A percentile compares a stretch with the other conserved stretches of the same genome.
Conservation (phyloP, 2,888 invertebrate genomes). For the Agrenia bidenticulata region DNA sequence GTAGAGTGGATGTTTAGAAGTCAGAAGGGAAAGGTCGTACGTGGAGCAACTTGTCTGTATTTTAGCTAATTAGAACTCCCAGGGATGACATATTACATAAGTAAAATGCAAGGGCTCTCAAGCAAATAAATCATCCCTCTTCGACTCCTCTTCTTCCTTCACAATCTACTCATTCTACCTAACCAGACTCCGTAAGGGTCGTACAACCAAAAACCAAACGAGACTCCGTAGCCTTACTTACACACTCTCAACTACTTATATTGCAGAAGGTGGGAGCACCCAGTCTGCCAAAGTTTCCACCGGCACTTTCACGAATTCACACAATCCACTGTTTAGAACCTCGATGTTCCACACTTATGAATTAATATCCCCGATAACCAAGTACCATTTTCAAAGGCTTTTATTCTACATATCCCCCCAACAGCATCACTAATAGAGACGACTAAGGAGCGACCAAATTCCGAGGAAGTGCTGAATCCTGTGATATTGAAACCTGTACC, state of each 20-base stretch:
- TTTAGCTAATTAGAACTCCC: slow-evolving; percentile 25
- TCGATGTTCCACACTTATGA: too few relatives aligned
- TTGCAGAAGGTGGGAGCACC: too few relatives aligned
- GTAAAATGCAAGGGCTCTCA: slow-evolving; percentile 12
- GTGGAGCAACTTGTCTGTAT: slow-evolving; percentile 15
- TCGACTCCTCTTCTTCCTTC: background rate
- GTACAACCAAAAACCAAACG: background rate
- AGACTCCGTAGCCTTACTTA: background rate
- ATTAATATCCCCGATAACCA: too few relatives aligned
- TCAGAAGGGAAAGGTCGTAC: slow-evolving; percentile 4
- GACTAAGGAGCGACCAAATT: too few relatives aligned
- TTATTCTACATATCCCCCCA: too few relatives aligned
- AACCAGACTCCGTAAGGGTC: slow-evolving; percentile 11
- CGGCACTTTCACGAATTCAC: too few relatives aligned
- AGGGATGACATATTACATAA: slow-evolving; percentile 22
- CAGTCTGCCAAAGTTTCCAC: too few relatives aligned
- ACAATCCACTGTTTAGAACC: too few relatives aligned
- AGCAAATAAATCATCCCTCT: slow-evolving; percentile 22
- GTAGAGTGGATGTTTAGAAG: background rate
- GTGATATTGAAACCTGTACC: too few relatives aligned
- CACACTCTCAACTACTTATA: background rate
- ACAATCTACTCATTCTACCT: slow-evolving; percentile 4
- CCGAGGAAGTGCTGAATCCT: too few relatives aligned
- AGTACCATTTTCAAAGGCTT: too few relatives aligned
- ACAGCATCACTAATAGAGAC: too few relatives aligned